Percentiles rank a stretch among this genome's conserved stretches.
Evolutionary conservation across 2,113 vertebrate genomes (phyloP).

Genomic region (Pandion haliaetus): DNA sequence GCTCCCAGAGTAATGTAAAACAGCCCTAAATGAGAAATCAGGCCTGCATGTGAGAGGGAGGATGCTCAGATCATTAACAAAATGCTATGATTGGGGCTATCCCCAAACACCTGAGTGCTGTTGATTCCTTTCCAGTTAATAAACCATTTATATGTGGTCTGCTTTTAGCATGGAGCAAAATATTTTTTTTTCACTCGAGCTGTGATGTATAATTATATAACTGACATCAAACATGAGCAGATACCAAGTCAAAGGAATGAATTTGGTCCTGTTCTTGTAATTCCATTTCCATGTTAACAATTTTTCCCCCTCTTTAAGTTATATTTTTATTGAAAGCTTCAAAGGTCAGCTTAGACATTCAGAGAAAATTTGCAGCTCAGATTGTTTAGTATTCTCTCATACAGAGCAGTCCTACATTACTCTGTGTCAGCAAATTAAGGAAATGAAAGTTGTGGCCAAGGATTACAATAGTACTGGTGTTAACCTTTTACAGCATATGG

Average conservation of each 20-base stretch:
- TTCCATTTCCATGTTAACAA: conserved; percentile 25
- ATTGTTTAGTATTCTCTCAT: conserved; percentile 11
- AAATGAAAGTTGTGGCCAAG: conserved; percentile 46
- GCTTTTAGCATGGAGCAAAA: neutral
- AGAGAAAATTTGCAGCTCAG: neutral
- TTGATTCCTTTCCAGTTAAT: neutral
- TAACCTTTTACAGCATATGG: conserved; percentile 62
- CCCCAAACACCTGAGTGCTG: neutral
- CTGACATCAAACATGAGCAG: conserved; percentile 14
- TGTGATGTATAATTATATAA: neutral
- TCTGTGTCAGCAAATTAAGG: conserved; percentile 37
- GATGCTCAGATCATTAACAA: neutral
- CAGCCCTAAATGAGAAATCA: neutral
- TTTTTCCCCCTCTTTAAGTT: conserved; percentile 21
- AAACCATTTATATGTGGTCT: neutral
- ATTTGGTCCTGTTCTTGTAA: conserved; percentile 1
- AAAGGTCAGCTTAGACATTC: conserved; percentile 7
- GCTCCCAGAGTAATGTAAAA: neutral
- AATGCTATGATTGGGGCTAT: neutral
- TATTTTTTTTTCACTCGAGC: conserved; percentile 16
- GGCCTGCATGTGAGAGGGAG: neutral
- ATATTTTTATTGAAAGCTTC: conserved; percentile 29
- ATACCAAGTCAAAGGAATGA: conserved; percentile 4
- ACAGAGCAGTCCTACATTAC: neutral
- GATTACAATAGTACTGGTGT: conserved; percentile 58